Evolutionary conservation across 1,140 invertebrate genomes (phyloP), one percentile per base, ranked within the genome.

Genomic region (Drosophila orosa): DNA sequence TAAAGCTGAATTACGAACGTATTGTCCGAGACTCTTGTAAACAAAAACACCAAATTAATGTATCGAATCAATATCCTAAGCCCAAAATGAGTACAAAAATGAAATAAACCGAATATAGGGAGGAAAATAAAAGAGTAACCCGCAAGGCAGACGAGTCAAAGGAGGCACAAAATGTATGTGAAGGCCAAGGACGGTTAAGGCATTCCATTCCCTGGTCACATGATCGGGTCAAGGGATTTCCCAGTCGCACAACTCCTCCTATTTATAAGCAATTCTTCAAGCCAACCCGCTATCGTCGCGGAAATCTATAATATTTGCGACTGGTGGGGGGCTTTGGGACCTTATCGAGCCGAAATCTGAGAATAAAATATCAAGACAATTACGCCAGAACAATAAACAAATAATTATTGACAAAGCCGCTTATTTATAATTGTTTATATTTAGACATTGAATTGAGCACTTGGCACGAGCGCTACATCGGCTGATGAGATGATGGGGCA

Each of bases 141-240:
- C 6, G 42, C 59, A 37, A 45, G 62, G 62, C 40, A 63, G 59
- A 66, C 40, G 29, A 66, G 40, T 22, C 2, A 22, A 35, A 24
- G 50, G 31, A 54, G 33, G 12, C 44, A 44, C 12, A 15, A 25
- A 60, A 62, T 69, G 58, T 84, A 27, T 84, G 81, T 80, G 81
- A 85, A 85, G 81, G 81, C 56, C 81, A 84, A 85, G 81, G 77
- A 85, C 81, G 66, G 35, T 10, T 17, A 13, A 8, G 17, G 50
- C 13, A 35, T 35, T 54, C 29, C 58, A 33, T 40, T 67, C 44
- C 22, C 62, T 31, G 63, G 19, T 15, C 27, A 15, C 63, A 50
- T 50, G 63, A 40, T 25, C 27, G 61, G 61, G 65, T 67, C 65
- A 67, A 67, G 65, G 65, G 33, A 27, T 67, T 67, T 50, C 33